Evolutionary conservation across 2,888 invertebrate genomes (phyloP).

Genomic region (Fragum sueziense): DNA sequence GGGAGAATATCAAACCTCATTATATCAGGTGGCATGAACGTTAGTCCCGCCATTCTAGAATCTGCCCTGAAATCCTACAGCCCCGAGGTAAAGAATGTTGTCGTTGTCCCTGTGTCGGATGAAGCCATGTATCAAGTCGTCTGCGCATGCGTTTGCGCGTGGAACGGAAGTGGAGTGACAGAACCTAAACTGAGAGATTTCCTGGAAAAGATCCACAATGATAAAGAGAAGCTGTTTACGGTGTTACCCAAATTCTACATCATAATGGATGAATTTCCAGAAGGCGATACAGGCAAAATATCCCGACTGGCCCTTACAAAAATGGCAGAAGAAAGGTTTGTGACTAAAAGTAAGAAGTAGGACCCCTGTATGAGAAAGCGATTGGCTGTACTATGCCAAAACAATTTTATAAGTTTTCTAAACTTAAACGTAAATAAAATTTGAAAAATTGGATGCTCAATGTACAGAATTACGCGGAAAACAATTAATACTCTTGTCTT

Average conservation of each 20-base stretch:
- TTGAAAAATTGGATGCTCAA: no score
- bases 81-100: slow-evolving; percentile 27
- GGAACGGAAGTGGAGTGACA: slow-evolving; percentile 42
- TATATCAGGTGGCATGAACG: slow-evolving; percentile 38
- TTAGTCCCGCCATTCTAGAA: slow-evolving; percentile 40
- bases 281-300: slow-evolving; percentile 37
- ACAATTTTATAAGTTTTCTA: no score
- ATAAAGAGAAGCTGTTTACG: slow-evolving; percentile 40
- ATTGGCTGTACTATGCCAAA: no score
- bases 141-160: slow-evolving; percentile 56
- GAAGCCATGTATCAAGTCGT: slow-evolving; percentile 52
- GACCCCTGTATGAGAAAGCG: no score
- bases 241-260: slow-evolving; percentile 52
- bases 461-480: no score
- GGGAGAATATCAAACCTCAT: slow-evolving; percentile 44
- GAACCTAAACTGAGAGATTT: slow-evolving; percentile 38
- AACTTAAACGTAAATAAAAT: no score
- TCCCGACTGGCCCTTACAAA: slow-evolving; percentile 6
- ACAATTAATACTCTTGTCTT: no score
- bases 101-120: slow-evolving; percentile 53
- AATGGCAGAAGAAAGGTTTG: neutral
- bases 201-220: slow-evolving; percentile 37
- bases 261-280: slow-evolving; percentile 49
- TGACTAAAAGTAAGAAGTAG: neutral
- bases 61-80: slow-evolving; percentile 13